Percentiles rank a stretch among this genome's conserved stretches.
phyloP scores from a whole-genome alignment of 2,113 vertebrate genomes.

The Bolborhynchus lineola region DNA sequence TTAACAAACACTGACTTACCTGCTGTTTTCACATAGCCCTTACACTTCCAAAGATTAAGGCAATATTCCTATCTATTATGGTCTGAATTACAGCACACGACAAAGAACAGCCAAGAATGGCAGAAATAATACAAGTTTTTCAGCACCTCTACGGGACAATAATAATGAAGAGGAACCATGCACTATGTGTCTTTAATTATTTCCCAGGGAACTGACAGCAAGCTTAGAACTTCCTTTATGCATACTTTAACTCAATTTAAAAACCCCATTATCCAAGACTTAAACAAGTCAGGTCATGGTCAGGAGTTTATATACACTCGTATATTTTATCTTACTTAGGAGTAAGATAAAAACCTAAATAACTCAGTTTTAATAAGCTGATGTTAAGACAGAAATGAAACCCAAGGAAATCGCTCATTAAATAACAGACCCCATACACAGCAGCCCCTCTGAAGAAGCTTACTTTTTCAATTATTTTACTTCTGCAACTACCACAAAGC shows the following conservation, averaged over 20 bases:
- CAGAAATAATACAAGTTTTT: not conserved
- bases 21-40: not conserved
- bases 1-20: not conserved
- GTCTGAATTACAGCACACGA: not conserved
- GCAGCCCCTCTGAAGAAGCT: not conserved
- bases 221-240: not conserved
- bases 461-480: not conserved
- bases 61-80: not conserved
- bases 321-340: not conserved
- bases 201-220: not conserved
- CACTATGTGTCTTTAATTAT: not conserved
- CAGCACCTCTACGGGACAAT: not conserved
- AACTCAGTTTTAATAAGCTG: not conserved
- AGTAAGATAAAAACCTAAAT: not conserved
- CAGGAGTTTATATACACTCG: not conserved
- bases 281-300: not conserved
- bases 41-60: not conserved
- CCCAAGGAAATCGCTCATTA: not conserved
- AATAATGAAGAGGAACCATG: not conserved
- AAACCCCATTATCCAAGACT: not conserved
- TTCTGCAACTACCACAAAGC: not conserved
- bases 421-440: not conserved
- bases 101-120: not conserved
- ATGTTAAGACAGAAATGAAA: not conserved
- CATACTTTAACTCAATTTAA: not conserved